phyloP scores from a whole-genome alignment of 2,888 invertebrate genomes.

The Hecatera dysodea region DNA sequence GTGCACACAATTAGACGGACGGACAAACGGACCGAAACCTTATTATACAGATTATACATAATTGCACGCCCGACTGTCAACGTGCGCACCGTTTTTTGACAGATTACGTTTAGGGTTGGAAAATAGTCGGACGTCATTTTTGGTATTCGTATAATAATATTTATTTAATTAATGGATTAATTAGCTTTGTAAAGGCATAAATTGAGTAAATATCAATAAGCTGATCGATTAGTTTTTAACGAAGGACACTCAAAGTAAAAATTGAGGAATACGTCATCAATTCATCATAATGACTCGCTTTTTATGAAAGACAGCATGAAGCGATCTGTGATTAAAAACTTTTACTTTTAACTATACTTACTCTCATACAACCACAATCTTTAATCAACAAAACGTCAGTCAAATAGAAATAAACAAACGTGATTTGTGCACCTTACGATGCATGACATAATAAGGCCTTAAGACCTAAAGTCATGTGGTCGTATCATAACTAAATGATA shows the following conservation, averaged over 20 bases:
- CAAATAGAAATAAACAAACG: slow-evolving; percentile 45
- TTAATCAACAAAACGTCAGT: slow-evolving; percentile 37
- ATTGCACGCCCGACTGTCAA: slow-evolving; percentile 59
- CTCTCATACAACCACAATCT: slow-evolving; percentile 37
- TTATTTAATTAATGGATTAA: slow-evolving; percentile 21
- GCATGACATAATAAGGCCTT: slow-evolving; percentile 49
- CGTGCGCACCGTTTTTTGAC: slow-evolving; percentile 57
- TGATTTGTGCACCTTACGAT: slow-evolving; percentile 27
- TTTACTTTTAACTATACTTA: slow-evolving; percentile 52
- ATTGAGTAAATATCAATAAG: slow-evolving; percentile 26
- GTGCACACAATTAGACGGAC: slow-evolving; percentile 68
- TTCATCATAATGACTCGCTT: slow-evolving; percentile 6
- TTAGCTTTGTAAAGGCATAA: background rate
- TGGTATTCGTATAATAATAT: slow-evolving; percentile 14
- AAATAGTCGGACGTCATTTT: slow-evolving; percentile 30
- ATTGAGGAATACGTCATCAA: background rate
- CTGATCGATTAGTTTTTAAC: slow-evolving; percentile 2
- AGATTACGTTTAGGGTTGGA: slow-evolving; percentile 50
- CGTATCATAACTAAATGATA: slow-evolving; percentile 56
- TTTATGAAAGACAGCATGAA: slow-evolving; percentile 13
- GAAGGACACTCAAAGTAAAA: slow-evolving; percentile 8
- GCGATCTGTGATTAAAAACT: slow-evolving; percentile 41
- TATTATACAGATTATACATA: slow-evolving; percentile 70
- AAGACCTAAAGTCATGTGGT: slow-evolving; percentile 35
- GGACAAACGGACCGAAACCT: slow-evolving; percentile 70